Percentiles rank a stretch among this genome's conserved stretches.
Evolutionary conservation across 2,113 vertebrate species (phyloP).

Genomic region (Mixornis gularis): DNA sequence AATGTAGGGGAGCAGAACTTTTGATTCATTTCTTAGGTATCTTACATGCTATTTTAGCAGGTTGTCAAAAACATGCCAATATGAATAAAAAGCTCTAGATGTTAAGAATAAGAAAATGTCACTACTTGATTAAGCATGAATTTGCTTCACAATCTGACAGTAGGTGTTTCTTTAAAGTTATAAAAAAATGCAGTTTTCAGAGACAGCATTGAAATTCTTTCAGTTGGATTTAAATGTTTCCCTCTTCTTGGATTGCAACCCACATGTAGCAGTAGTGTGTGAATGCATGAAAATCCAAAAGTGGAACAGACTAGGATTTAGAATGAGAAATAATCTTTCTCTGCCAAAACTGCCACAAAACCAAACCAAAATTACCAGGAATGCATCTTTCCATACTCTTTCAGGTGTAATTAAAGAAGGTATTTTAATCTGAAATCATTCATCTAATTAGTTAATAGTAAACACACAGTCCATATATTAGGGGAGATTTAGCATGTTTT

Average conservation of each 20-base stretch:
- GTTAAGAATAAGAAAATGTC: not conserved
- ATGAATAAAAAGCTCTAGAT: conserved; percentile 12
- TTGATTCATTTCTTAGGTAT: not conserved
- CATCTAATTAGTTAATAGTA: not conserved
- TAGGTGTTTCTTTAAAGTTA: not conserved
- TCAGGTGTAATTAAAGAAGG: not conserved
- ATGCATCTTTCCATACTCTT: not conserved
- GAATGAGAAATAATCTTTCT: not conserved
- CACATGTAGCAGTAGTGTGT: not conserved
- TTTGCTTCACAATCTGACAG: not conserved
- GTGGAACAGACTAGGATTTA: not conserved
- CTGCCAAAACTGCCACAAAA: not conserved
- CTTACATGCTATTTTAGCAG: not conserved
- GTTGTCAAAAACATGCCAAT: not conserved
- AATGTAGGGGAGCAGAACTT: not conserved
- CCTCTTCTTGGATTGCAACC: not conserved
- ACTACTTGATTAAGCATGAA: not conserved
- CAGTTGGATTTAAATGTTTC: not conserved
- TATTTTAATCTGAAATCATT: not conserved
- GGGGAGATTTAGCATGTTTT: not conserved
- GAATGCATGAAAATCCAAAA: not conserved
- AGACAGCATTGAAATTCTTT: not conserved
- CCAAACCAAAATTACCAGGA: not conserved
- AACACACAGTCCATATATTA: not conserved
- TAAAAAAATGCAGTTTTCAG: not conserved